Evolutionary conservation across 2,113 vertebrate species (phyloP), one percentile per base, ranked within the genome.

Genomic region (Nibea albiflora): DNA sequence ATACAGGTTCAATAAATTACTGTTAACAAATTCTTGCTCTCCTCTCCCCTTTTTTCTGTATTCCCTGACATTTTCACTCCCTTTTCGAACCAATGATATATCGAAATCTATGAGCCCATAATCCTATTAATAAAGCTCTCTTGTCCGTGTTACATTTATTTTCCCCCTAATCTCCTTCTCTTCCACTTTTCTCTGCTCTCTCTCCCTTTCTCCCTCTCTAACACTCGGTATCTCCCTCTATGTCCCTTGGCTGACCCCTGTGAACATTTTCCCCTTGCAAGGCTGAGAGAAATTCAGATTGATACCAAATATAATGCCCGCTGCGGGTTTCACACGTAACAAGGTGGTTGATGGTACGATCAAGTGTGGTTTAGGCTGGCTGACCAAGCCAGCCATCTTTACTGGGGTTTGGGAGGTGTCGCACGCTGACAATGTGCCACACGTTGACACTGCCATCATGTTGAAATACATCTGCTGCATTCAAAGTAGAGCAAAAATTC

Each of bases 71-170:
- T 88, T 88, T 89, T 88, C 85, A 88, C 90, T 92, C 92, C 86
- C 90, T 85, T 92, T 92, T 89, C 72, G 28, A 88, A 80, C 79
- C 86, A 88, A 92, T 95, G 93, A 95, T 94, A 87, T 94, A 95
- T 95, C 90, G 79, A 93, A 95, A 94, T 92, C 87, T 90, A 88
- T 94, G 90, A 96, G 95, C 95, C 94, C 93, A 89, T 97, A 97
- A 97, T 98, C 95, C 95, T 96, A 96, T 97, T 96, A 96, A 95
- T 96, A 94, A 92, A 95, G 94, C 95, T 93, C 95, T 93, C 94
- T 96, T 96, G 95, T 96, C 94, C 93, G 72, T 96, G 95, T 95
- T 95, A 94, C 95, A 96, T 96, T 94, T 95, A 96, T 97, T 97
- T 96, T 91, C 92, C 88, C 94, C 91, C 86, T 96, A 97, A 96